Base-by-base conservation (phyloP, 1,140 invertebrate species). In the Alviniconcha marisindica region DNA sequence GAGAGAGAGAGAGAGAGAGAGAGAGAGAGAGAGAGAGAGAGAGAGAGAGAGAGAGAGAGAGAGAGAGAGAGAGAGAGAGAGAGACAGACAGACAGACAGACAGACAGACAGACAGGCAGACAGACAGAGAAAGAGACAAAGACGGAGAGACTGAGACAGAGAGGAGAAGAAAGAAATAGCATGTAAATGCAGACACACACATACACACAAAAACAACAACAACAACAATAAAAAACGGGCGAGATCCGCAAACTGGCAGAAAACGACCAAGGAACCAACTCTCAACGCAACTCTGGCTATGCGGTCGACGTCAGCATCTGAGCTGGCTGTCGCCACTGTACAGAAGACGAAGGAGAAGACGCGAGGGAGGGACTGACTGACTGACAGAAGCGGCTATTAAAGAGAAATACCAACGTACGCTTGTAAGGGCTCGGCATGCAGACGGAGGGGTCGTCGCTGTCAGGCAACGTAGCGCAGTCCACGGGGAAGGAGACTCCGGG, bases 361-460 rank as follows among this genome's bases (percentile, higher is more conserved):
- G 24, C n/a, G 12, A 36, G 2, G 14, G 18, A 10, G 28, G 44
- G n/a, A 51, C 24, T 18, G 0, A 44, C 15, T 7, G 1, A 56
- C 48, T 76, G 21, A 42, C 15, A 28, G 51, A 38, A n/a, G 2
- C 18, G 42, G 38, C 74, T 71, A 42, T 76, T 66, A 54, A 48
- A 5, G 48, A 1, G 54, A 80, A 56, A 31, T n/a, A n/a, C n/a
- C n/a, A n/a, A 83, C 77, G 79, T 77, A 90, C 89, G 86, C 87
- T 80, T 82, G 44, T 87, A 90, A n/a, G 89, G 89, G 60, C 87
- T 88, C 28, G 63, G 78, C 81, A 77, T 54, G 79, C 90, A 91
- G 21, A 90, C 81, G 40, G 38, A 63, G 0, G 88, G 81, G 60
- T 90, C 87, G 1, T 63, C 60, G 14, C 89, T 89, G 21, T 89